Evolutionary conservation across 2,113 vertebrate species (phyloP).

Genomic region (Rhinolophus ferrumequinum): DNA sequence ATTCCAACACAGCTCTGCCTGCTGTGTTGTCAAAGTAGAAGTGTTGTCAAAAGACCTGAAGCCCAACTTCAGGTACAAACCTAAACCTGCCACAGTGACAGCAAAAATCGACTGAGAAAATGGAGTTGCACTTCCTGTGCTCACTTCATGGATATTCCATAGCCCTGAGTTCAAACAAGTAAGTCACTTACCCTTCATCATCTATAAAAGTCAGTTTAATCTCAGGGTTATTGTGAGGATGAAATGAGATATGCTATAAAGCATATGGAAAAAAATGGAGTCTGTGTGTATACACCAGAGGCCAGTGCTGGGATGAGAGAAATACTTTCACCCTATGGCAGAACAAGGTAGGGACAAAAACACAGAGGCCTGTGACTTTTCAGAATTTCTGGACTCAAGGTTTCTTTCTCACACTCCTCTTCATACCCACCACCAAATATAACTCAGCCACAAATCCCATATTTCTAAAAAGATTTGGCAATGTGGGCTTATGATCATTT

Average conservation of each 20-base stretch:
- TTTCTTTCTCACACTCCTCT: neutral
- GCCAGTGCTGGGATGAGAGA: neutral
- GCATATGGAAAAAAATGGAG: neutral
- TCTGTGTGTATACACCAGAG: neutral
- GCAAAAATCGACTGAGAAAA: neutral
- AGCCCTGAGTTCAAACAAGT: neutral
- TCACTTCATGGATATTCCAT: neutral
- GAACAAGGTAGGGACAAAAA: neutral
- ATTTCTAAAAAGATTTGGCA: neutral
- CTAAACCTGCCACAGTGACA: neutral
- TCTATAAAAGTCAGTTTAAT: neutral
- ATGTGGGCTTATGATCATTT: neutral
- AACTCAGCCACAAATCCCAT: neutral
- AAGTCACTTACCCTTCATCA: neutral
- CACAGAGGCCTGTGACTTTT: neutral
- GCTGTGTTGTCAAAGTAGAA: neutral
- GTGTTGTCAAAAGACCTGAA: neutral
- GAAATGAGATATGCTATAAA: neutral
- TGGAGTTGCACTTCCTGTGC: neutral
- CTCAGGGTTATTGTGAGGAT: neutral
- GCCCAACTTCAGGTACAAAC: neutral
- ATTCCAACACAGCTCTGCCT: neutral
- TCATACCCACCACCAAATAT: neutral
- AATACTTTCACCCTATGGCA: neutral
- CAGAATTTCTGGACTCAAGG: neutral